Evolutionary conservation across 2,888 invertebrate species (phyloP), one percentile per base, ranked within the genome.

Genomic region (Nudaria mundana): DNA sequence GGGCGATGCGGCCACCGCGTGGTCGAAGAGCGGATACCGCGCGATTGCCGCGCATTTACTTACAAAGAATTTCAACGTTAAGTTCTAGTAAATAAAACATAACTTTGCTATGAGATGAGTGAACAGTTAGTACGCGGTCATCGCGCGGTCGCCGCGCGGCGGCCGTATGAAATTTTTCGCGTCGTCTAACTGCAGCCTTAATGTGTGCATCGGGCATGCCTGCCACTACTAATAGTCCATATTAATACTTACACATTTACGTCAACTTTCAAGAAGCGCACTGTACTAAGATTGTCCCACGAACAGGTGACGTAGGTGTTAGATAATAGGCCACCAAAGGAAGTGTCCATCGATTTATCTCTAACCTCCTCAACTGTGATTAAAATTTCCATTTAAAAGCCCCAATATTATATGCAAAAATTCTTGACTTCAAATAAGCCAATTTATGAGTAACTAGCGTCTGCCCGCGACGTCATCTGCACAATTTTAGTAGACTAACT

Each of bases 251-350:
- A 20, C 20, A 12, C 16, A 20, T 7, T 23, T 12, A 30, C n/a
- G 36, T 41, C 55, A 59, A 2, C 34, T 2, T 15, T 10, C 26
- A 1, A n/a, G 1, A 0, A 1, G 0, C 34, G 3, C n/a, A 32
- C 30, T 40, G 26, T 24, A 38, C n/a, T 10, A 37, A 28, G 12
- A 37, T 42, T 29, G 20, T 22, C 31, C 13, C 29, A 34, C 32
- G 18, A 34, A 37, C 56, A 59, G 38, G 42, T 56, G 60, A 56
- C 48, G 56, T 56, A 56, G 60, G 60, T 44, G 55, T 60, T 32
- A 50, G 47, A 56, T 52, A 59, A 46, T 50, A 41, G 43, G 26
- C 43, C 26, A 55, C 39, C 51, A 56, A 55, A 40, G 44, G 56
- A 59, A 56, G 56, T 59, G 52, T 47, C 42, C 30, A n/a, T 30